These are phyloP conservation scores for Hoplodrina ambigua DNA, from an alignment of 2,888 invertebrate species.

Conservation along the genomic window DNA sequence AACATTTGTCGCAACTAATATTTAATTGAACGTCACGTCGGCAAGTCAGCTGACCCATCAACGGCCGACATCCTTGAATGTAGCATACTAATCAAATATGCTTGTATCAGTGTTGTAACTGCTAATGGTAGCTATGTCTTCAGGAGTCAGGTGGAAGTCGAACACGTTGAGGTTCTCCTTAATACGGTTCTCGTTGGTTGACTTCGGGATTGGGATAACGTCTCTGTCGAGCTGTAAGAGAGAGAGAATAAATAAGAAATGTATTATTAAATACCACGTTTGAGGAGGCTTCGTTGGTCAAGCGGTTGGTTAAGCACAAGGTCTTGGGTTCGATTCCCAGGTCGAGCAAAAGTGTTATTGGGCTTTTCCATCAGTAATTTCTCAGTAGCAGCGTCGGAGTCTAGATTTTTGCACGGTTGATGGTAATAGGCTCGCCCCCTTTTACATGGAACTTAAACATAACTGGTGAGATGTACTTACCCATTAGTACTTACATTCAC, in stretches of 20 bases:
- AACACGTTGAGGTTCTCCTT: conserved; percentile 90
- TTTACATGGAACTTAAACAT: no score
- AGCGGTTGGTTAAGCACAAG: no score
- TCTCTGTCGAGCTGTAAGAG: conserved; percentile 86
- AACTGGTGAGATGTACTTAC: no score
- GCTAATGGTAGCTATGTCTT: conserved; percentile 87
- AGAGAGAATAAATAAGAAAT: neutral
- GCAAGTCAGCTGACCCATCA: neutral
- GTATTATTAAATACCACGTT: neutral
- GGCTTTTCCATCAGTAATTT: no score
- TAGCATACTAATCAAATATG: conserved; percentile 56
- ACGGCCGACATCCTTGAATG: neutral
- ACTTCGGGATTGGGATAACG: conserved; percentile 90
- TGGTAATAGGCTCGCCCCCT: no score
- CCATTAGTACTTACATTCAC: no score
- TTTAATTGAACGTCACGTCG: conserved; percentile 4
- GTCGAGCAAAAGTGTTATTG: no score
- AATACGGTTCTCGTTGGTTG: conserved; percentile 87
- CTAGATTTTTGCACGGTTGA: no score
- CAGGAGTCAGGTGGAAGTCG: conserved; percentile 88
- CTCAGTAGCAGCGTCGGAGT: no score
- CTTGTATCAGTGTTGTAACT: conserved; percentile 82
- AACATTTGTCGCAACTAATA: neutral
- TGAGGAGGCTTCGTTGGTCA: no score
- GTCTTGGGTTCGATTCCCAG: no score